phyloP scores from a whole-genome alignment of 2,797 vertebrate species.

The Cygnus olor region DNA sequence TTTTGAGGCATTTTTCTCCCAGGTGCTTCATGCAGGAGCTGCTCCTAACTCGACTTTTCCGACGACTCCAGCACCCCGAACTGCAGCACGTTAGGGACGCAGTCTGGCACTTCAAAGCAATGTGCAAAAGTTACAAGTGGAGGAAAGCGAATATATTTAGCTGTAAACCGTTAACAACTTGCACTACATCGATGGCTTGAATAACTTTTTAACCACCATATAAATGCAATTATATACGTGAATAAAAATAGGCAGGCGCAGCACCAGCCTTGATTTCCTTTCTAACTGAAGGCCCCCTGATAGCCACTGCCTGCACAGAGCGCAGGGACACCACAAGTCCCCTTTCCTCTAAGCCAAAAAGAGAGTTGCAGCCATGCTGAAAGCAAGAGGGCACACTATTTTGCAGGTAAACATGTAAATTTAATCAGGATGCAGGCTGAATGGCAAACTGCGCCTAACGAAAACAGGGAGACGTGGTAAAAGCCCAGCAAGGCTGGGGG shows the following conservation, averaged over 20 bases:
- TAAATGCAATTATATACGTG: rapidly evolving
- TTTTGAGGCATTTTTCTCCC: rapidly evolving
- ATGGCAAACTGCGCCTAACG: not conserved
- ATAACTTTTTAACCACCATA: not conserved
- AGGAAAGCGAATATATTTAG: not conserved
- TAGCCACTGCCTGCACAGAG: not conserved
- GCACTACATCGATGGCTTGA: not conserved
- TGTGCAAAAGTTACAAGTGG: not conserved
- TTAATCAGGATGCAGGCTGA: not conserved
- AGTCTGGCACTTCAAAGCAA: not conserved
- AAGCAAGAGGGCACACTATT: rapidly evolving
- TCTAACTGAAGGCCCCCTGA: not conserved
- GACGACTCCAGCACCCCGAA: not conserved
- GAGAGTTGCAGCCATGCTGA: not conserved
- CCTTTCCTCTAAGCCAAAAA: not conserved
- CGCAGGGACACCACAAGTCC: not conserved
- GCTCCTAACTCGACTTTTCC: not conserved
- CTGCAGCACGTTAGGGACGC: not conserved
- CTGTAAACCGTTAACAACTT: not conserved
- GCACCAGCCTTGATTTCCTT: not conserved
- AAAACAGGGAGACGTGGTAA: not conserved
- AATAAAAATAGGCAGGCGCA: not conserved
- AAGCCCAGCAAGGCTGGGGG: not conserved
- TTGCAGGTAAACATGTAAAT: not conserved
- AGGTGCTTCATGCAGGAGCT: not conserved